phyloP scores from a whole-genome alignment of 2,888 invertebrate genomes.

The Gandaritis pyraliata region DNA sequence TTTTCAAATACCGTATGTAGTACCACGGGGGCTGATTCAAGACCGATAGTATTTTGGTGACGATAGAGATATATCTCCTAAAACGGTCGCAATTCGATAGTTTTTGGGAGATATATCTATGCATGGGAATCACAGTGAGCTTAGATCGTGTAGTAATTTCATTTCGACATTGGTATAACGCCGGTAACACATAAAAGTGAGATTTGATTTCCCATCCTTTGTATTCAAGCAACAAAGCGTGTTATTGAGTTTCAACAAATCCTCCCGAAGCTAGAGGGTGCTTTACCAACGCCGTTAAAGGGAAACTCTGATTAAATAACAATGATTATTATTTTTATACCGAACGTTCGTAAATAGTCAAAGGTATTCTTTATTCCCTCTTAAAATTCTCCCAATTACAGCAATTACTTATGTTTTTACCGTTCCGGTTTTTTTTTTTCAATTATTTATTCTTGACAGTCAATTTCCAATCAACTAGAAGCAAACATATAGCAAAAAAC shows the following conservation, averaged over 20 bases:
- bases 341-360: conserved; percentile 6
- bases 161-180: background rate
- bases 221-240: conserved; percentile 60
- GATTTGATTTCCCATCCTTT: conserved; percentile 54
- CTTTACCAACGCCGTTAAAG: conserved; percentile 48
- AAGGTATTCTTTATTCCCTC: background rate
- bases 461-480: conserved; percentile 9
- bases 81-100: too few species aligned
- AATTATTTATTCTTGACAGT: conserved; percentile 8
- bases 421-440: background rate
- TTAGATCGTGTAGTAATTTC: background rate
- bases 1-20: too few species aligned
- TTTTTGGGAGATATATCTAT: too few species aligned
- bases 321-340: conserved; percentile 38
- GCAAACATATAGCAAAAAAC: conserved; percentile 11
- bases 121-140: too few species aligned
- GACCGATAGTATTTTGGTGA: too few species aligned
- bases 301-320: conserved; percentile 54
- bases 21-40: too few species aligned
- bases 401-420: background rate
- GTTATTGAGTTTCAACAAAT: conserved; percentile 65
- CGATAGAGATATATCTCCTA: too few species aligned
- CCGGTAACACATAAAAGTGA: conserved; percentile 40
- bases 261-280: conserved; percentile 49
- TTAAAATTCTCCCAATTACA: background rate